These are phyloP conservation scores for Psilanteris sp. DNA, from an alignment of 1,140 invertebrate genomes.

Conservation along the genomic window DNA sequence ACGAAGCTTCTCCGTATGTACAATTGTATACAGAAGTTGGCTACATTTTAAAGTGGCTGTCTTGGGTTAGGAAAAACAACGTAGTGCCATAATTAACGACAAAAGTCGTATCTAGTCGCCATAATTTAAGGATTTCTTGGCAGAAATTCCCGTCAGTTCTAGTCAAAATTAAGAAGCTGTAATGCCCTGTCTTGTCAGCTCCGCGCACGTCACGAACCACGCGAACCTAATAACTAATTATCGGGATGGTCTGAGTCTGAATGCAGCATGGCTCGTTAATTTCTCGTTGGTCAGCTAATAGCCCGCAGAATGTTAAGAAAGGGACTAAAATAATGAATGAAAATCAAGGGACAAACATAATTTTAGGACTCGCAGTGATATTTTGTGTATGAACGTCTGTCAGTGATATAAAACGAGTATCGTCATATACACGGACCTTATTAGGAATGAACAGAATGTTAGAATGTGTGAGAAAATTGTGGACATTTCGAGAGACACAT, in stretches of 20 bases:
- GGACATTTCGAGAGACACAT: slow-evolving; percentile 20
- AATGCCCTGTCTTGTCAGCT: slow-evolving; percentile 27
- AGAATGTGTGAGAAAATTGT: slow-evolving; percentile 48
- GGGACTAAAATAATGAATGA: slow-evolving; percentile 10
- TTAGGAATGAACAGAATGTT: slow-evolving; percentile 41
- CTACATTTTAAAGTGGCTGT: no score
- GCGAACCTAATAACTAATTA: slow-evolving; percentile 33
- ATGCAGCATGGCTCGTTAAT: slow-evolving; percentile 69
- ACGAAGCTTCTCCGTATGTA: no score
- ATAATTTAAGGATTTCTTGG: slow-evolving; percentile 34
- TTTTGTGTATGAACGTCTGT: slow-evolving; percentile 74
- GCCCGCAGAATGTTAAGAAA: slow-evolving; percentile 25
- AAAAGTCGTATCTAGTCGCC: slow-evolving; percentile 67
- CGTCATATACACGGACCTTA: slow-evolving; percentile 64
- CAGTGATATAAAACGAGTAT: slow-evolving; percentile 71
- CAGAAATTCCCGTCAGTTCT: slow-evolving; percentile 57
- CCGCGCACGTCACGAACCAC: slow-evolving; percentile 14
- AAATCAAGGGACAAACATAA: slow-evolving; percentile 47
- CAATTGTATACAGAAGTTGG: no score
- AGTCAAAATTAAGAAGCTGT: slow-evolving; percentile 71
- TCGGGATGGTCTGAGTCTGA: slow-evolving; percentile 11
- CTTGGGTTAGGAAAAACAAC: slow-evolving; percentile 4
- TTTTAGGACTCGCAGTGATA: slow-evolving; percentile 69
- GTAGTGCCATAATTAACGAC: slow-evolving; percentile 74
- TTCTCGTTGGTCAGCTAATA: slow-evolving; percentile 75